A percentile compares a stretch with the other conserved stretches of the same genome.
Conservation (phyloP, 2,888 invertebrate species). For the Lysandra bellargus region DNA sequence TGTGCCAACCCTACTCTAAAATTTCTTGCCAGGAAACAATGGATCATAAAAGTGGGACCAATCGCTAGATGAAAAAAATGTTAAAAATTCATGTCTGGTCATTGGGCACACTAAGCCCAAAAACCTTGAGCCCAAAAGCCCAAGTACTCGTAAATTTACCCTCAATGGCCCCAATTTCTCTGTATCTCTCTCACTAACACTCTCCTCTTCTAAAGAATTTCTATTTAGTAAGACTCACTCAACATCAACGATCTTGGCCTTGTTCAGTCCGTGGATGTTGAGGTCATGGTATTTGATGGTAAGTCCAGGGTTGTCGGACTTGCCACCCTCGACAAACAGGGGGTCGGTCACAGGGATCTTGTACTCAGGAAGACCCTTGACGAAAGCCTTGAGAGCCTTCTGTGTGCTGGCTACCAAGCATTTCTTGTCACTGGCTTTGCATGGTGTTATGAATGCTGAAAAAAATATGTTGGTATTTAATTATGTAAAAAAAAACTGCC, state of each 20-base stretch:
- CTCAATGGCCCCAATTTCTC: too few relatives aligned
- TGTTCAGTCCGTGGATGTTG: not conserved
- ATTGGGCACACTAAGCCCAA: too few relatives aligned
- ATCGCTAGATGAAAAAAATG: too few relatives aligned
- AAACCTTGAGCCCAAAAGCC: too few relatives aligned
- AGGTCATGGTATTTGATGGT: not conserved
- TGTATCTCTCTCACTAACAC: too few relatives aligned
- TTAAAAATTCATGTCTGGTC: too few relatives aligned
- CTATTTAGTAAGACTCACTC: not conserved
- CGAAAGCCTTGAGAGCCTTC: not conserved
- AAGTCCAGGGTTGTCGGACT: not conserved
- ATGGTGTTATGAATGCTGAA: conserved; percentile 31
- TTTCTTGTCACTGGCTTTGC: conserved; percentile 33
- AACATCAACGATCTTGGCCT: not conserved
- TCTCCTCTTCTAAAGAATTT: too few relatives aligned
- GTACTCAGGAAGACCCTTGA: not conserved
- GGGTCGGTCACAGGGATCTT: not conserved
- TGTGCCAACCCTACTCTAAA: too few relatives aligned
- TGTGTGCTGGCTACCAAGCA: conserved; percentile 32
- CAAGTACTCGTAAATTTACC: too few relatives aligned
- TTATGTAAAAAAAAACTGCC: not conserved
- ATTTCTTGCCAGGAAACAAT: too few relatives aligned
- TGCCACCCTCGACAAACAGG: not conserved
- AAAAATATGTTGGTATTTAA: not conserved
- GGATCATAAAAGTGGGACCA: too few relatives aligned